These are phyloP conservation scores for Oreochromis tanganicae DNA, from an alignment of 2,113 vertebrate genomes.

Conservation along the genomic window DNA sequence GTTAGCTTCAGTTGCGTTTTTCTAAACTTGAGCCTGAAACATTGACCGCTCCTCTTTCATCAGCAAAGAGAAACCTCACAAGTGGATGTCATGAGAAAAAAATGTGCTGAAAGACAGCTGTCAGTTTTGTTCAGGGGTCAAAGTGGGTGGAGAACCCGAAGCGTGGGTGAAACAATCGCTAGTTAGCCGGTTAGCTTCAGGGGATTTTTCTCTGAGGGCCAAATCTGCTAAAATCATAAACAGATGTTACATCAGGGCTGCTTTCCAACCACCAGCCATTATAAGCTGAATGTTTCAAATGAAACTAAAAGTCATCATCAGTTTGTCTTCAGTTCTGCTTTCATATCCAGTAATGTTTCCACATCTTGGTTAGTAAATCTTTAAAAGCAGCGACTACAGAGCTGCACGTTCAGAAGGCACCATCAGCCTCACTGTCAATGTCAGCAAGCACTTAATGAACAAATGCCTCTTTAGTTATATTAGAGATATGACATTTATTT, in stretches of 20 bases:
- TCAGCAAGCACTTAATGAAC: background rate
- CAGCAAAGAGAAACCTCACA: background rate
- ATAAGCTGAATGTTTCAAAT: background rate
- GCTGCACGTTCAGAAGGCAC: fast-evolving
- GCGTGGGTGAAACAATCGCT: fast-evolving
- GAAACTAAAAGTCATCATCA: background rate
- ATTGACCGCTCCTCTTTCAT: fast-evolving
- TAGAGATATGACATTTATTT: background rate
- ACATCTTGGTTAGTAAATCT: background rate
- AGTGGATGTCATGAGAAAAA: background rate
- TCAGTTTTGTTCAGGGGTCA: background rate
- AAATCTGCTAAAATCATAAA: background rate
- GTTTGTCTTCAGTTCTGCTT: fast-evolving
- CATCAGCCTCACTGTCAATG: background rate
- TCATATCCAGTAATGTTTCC: background rate
- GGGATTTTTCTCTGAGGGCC: background rate
- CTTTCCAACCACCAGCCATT: fast-evolving
- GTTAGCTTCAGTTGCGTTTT: background rate
- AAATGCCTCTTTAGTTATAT: fast-evolving
- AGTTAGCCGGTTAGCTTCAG: background rate
- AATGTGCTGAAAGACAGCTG: background rate
- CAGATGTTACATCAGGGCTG: background rate
- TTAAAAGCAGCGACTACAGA: background rate
- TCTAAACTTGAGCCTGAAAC: background rate
- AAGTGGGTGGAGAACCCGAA: background rate